Evolutionary conservation across 1,140 invertebrate species (phyloP).

Genomic region (Patella vulgata): DNA sequence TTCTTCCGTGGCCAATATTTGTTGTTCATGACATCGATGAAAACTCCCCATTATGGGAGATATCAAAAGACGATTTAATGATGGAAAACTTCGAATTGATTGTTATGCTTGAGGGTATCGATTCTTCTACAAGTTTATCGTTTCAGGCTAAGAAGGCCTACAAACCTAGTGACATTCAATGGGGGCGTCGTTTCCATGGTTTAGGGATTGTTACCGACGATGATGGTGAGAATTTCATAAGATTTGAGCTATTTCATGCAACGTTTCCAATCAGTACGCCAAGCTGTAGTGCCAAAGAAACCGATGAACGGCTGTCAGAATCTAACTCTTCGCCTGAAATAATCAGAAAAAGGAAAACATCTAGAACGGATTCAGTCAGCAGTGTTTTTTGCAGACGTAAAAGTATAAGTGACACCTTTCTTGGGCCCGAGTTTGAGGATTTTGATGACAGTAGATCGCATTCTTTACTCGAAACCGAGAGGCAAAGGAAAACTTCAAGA

Average conservation of each 20-base stretch:
- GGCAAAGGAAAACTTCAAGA: too few relatives aligned
- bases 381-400: background rate
- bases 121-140: slow-evolving; percentile 58
- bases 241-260: slow-evolving; percentile 90
- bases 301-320: background rate
- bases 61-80: slow-evolving; percentile 86
- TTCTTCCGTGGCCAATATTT: slow-evolving; percentile 92
- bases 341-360: background rate
- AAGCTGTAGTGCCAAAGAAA: slow-evolving; percentile 80
- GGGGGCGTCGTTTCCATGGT: slow-evolving; percentile 67
- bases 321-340: background rate
- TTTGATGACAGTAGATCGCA: too few relatives aligned
- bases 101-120: slow-evolving; percentile 87
- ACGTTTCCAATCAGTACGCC: slow-evolving; percentile 89
- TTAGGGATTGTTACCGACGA: slow-evolving; percentile 75
- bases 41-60: slow-evolving; percentile 85
- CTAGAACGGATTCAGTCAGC: slow-evolving; percentile 1
- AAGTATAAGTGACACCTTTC: background rate
- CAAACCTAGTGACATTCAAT: slow-evolving; percentile 67
- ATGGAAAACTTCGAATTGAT: slow-evolving; percentile 93
- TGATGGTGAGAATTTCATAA: slow-evolving; percentile 86
- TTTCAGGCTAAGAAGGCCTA: slow-evolving; percentile 69
- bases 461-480: too few relatives aligned
- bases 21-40: slow-evolving; percentile 85
- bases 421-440: slow-evolving; percentile 72